A percentile compares a stretch with the other conserved stretches of the same genome.
These are phyloP conservation scores for Schrankia costaestrigalis DNA, from an alignment of 2,888 invertebrate genomes.

Conservation along the genomic window DNA sequence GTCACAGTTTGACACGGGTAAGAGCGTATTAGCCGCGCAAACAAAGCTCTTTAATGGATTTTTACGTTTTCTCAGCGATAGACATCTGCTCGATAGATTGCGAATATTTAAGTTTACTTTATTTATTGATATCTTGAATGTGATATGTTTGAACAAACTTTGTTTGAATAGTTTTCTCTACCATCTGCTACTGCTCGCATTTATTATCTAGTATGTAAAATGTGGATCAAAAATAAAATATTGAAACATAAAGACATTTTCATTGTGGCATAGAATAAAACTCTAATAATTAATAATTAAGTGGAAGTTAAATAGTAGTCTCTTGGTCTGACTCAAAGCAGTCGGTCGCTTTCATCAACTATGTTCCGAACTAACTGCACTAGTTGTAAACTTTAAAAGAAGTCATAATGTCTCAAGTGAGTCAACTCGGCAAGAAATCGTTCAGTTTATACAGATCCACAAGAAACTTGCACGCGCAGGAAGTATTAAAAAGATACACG, in stretches of 20 bases:
- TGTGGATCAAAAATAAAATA: no score
- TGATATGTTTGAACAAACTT: no score
- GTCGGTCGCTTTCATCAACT: slow-evolving; percentile 5
- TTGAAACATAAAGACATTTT: no score
- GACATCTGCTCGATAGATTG: slow-evolving; percentile 18
- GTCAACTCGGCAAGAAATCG: slow-evolving; percentile 4
- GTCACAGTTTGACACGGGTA: slow-evolving; percentile 32
- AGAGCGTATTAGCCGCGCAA: slow-evolving; percentile 25
- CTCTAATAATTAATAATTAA: no score
- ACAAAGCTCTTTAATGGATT: slow-evolving; percentile 38
- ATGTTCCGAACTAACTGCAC: slow-evolving; percentile 1
- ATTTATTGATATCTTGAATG: no score
- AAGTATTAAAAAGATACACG: slow-evolving; percentile 32
- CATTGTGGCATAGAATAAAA: no score
- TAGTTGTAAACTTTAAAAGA: slow-evolving; percentile 5
- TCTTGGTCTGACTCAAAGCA: no score
- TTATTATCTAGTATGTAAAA: no score
- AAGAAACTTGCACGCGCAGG: slow-evolving; percentile 5
- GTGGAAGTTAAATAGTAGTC: no score
- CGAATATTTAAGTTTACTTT: no score
- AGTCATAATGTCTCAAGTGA: slow-evolving; percentile 4
- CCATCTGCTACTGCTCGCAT: no score
- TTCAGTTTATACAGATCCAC: slow-evolving; percentile 5
- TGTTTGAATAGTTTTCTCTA: no score
- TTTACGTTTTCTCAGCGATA: slow-evolving; percentile 27